Evolutionary conservation across 1,140 invertebrate genomes (phyloP).

Genomic region (Euschistus heros): DNA sequence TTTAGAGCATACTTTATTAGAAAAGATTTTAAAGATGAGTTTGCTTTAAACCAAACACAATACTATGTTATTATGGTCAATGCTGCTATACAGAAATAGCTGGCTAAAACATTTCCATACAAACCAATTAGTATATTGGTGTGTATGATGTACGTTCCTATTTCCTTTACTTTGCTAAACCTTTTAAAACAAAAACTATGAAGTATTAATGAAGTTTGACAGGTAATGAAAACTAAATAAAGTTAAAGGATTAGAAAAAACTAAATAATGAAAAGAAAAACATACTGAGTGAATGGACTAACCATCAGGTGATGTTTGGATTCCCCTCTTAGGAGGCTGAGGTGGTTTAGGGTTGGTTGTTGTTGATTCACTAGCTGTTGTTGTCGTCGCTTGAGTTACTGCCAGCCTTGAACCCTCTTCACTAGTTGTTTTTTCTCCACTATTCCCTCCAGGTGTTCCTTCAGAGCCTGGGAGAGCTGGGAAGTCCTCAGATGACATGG

Average conservation of each 20-base stretch:
- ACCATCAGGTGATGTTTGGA: constrained; percentile 91
- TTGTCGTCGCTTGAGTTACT: constrained; percentile 33
- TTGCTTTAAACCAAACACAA: too few species aligned
- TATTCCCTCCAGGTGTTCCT: constrained; percentile 43
- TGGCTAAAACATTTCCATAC: too few species aligned
- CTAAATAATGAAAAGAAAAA: background rate
- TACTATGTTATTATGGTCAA: too few species aligned
- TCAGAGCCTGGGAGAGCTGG: constrained; percentile 67
- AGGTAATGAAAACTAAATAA: too few species aligned
- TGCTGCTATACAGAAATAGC: too few species aligned
- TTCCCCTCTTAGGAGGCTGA: constrained; percentile 60
- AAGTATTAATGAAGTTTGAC: too few species aligned
- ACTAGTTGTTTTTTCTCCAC: constrained; percentile 32
- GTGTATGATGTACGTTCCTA: too few species aligned
- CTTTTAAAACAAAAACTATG: too few species aligned
- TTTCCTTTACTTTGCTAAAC: background rate
- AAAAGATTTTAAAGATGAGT: too few species aligned
- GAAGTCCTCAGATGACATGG: constrained; percentile 71
- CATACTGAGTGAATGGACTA: constrained; percentile 17
- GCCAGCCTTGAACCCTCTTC: constrained; percentile 33
- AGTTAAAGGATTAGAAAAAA: background rate
- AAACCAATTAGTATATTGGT: too few species aligned
- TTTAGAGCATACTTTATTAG: too few species aligned
- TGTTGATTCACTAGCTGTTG: constrained; percentile 7
- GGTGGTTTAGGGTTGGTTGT: constrained; percentile 16